phyloP scores from a whole-genome alignment of 1,140 invertebrate species.

The Orchestia grillus region DNA sequence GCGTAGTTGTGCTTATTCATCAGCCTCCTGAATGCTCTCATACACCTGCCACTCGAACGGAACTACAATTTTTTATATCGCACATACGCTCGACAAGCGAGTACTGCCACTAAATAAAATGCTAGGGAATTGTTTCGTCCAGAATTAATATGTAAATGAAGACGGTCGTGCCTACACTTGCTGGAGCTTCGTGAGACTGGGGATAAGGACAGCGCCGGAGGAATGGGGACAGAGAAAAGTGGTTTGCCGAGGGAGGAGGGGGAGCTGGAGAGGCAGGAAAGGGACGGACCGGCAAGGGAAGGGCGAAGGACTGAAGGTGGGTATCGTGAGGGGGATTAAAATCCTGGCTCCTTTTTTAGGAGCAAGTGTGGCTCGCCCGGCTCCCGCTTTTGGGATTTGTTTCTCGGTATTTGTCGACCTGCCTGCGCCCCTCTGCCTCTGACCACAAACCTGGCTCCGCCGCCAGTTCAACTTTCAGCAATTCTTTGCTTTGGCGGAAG shows the following conservation, averaged over 20 bases:
- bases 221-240: not conserved
- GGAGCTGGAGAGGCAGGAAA: not conserved
- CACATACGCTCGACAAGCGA: not conserved
- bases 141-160: not conserved
- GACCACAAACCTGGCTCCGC: not conserved
- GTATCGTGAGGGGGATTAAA: not conserved
- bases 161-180: not conserved
- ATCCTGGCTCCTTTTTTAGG: not conserved
- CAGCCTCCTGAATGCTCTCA: not conserved
- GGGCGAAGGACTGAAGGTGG: not conserved
- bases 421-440: not conserved
- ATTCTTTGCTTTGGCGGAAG: not conserved
- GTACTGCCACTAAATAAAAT: not conserved
- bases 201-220: not conserved
- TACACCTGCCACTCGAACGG: not conserved
- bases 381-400: not conserved
- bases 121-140: not conserved
- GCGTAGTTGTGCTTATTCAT: too few species aligned
- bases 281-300: too few species aligned
- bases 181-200: not conserved
- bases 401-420: not conserved
- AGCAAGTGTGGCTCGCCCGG: constrained; percentile 3
- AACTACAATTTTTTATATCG: not conserved
- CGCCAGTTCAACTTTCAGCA: not conserved
- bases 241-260: not conserved